These are phyloP conservation scores for Ochropleura plecta DNA, from an alignment of 2,888 invertebrate genomes.

Conservation along the genomic window DNA sequence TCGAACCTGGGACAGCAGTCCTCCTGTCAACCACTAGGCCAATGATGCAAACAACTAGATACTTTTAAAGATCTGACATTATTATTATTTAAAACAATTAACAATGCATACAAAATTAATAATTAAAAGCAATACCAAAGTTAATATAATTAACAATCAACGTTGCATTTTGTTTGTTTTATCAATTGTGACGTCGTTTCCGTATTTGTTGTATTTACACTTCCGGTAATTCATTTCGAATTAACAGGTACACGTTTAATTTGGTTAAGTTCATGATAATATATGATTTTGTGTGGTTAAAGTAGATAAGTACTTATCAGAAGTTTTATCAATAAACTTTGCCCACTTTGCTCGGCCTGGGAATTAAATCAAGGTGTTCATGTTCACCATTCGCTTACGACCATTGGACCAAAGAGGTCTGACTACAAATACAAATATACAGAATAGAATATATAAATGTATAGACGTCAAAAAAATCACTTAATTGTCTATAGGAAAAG, in stretches of 20 bases:
- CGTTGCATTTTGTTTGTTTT: slow-evolving; percentile 30
- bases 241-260: slow-evolving; percentile 27
- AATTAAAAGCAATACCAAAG: slow-evolving; percentile 15
- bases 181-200: slow-evolving; percentile 43
- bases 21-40: background rate
- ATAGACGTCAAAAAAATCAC: no score
- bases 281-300: background rate
- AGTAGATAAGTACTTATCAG: no score
- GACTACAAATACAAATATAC: no score
- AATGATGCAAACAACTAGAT: no score
- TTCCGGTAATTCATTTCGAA: slow-evolving; percentile 54
- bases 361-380: no score
- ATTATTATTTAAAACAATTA: background rate
- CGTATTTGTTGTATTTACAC: slow-evolving; percentile 38
- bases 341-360: no score
- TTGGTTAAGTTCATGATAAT: slow-evolving; percentile 7
- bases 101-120: background rate
- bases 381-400: no score
- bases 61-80: background rate
- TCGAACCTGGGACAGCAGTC: background rate
- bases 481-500: no score
- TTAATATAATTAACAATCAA: slow-evolving; percentile 42
- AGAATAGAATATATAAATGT: no score
- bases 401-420: no score
- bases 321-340: no score